Evolutionary conservation across 64 coral and sea anemone genomes (phyloP).

Genomic region (Astreopora myriophthalma): DNA sequence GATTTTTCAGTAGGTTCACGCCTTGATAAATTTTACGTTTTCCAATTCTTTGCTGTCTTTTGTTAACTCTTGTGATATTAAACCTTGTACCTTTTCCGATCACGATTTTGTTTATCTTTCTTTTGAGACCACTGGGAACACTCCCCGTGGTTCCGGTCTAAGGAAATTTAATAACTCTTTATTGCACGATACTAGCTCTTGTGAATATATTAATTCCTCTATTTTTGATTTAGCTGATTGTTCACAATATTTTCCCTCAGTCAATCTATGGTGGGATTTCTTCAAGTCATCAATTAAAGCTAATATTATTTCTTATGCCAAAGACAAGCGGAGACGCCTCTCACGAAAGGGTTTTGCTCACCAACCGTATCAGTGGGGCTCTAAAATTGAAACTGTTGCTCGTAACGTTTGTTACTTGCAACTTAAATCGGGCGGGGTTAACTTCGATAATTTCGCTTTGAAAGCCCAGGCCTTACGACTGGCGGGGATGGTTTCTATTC

Average conservation of each 20-base stretch:
- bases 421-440: background rate
- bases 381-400: background rate
- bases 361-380: background rate
- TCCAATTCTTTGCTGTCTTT: background rate
- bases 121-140: background rate
- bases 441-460: background rate
- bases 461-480: background rate
- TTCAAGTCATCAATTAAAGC: background rate
- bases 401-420: background rate
- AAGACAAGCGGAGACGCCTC: background rate
- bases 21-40: constrained; percentile 17
- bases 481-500: background rate
- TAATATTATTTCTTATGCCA: background rate
- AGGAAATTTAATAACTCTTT: constrained; percentile 19
- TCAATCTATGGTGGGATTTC: background rate
- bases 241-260: background rate
- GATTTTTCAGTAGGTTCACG: background rate
- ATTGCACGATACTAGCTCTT: background rate
- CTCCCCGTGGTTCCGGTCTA: background rate
- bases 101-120: background rate
- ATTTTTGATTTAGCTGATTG: background rate
- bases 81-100: constrained; percentile 4
- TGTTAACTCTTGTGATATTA: background rate
- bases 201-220: background rate
- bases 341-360: background rate